Evolutionary conservation across 2,797 vertebrate genomes (phyloP), one percentile per base, ranked within the genome.

Genomic region (Scolopax bukidnonensis): DNA sequence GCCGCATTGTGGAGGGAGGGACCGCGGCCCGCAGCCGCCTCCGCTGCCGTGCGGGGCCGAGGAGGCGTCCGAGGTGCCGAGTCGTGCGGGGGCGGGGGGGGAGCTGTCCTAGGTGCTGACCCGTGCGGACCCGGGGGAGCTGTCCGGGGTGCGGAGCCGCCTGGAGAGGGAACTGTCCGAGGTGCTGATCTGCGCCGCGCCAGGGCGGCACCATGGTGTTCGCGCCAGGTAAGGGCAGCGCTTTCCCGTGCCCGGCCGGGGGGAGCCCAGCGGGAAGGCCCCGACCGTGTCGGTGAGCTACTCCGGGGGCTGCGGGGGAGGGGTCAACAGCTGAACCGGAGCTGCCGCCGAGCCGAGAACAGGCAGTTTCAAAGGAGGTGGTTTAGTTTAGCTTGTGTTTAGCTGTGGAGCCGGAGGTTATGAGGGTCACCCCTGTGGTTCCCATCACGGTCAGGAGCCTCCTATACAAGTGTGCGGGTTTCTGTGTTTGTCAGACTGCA

Each of bases 1-100:
- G 88, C 93, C 92, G 98, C 97, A 96, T 88, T 94, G 95, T 94
- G 97, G 95, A 96, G 96, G 94, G 93, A 93, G 95, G 94, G 94
- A 90, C 92, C 69, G 96, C 91, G 88, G 91, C 81, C 88, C 67
- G 76, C 57, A 10, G 86, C 70, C 12, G 83, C 92, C 17, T 60
- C 84, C 86, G 70, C 91, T 64, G 79, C 56, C 79, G 61, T 84
- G 77, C 87, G 28, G 65, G 30, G 75, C 18, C 14, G 24, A 12
- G 30, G 54, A 7, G 69, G 70, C 32, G 65, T 70, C 65, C 48
- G 32, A 6, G 33, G 68, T 36, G 11, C 45, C 21, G 74, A 85
- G 47, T 20, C 8, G 15, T 23, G 51, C 33, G 9, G 48, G 3
- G 3, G 18, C 24, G 36, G 12, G 56, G 36, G 36, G 20, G 28